Base-by-base conservation (phyloP, 2,797 vertebrate species). In the Xiphophorus birchmanni region DNA sequence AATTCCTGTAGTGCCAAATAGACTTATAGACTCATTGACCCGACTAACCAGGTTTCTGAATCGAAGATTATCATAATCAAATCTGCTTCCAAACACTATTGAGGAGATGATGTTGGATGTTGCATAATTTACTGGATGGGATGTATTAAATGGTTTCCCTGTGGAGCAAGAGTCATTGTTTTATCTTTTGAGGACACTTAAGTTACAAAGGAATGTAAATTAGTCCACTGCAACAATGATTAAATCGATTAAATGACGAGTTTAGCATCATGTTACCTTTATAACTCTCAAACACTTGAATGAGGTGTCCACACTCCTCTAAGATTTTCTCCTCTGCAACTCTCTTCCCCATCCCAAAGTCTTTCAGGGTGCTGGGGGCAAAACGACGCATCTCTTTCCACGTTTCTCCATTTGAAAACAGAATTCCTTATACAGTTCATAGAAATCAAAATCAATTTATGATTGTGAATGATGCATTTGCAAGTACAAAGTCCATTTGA, bases 321-420 rank as follows among this genome's bases (percentile, higher is more conserved):
- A 94, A 42, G 60, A 95, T 95, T 87, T 93, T 95, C 0, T 94
- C 92, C 44, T 96, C 94, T 5, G 88, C 82, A 0, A 84, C 21
- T 88, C 78, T 93, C 79, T 92, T 96, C 5, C 94, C 95, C 96
- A 96, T 96, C 60, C 95, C 95, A 86, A 96, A 95, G 74, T 96
- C 93, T 67, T 78, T 90, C 1, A 96, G 88, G 21, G 90, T 94
- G 21, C 77, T 75, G 37, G 96, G 79, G 17, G 95, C 89, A 74
- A 96, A 96, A 12, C 93, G 93, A 74, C 95, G 92, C 95, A 96
- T 85, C 81, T 95, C 94, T 81, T 91, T 95, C 95, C 96, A 96
- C 0, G 90, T 88, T 9, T 95, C 94, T 75, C 95, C 96, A 2
- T 96, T 95, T 35, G 93, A 47, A 82, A 96, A 95, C 0, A 95